phyloP scores from a whole-genome alignment of 2,797 vertebrate species.

The Gymnothorax reevesii region DNA sequence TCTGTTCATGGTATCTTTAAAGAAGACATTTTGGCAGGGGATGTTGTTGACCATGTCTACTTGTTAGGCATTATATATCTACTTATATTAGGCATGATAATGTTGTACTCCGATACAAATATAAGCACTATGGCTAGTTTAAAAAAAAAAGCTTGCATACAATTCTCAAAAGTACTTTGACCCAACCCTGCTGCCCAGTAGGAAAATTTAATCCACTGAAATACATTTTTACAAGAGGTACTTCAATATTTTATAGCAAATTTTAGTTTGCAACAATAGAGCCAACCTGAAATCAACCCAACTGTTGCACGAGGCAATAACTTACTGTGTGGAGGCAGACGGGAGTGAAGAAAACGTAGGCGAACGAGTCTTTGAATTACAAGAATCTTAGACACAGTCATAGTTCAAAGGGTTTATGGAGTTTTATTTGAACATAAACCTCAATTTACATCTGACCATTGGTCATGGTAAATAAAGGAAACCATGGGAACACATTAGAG shows the following conservation, averaged over 20 bases:
- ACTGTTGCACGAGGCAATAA: not conserved
- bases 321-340: not conserved
- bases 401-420: not conserved
- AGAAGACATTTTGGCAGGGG: no score
- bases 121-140: no score
- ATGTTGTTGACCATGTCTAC: no score
- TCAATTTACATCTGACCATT: conserved; percentile 22
- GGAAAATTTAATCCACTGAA: not conserved
- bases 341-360: not conserved
- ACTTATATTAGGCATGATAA: no score
- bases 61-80: no score
- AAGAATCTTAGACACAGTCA: conserved; percentile 13
- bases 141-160: no score
- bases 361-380: not conserved
- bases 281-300: not conserved
- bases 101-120: no score
- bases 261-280: not conserved
- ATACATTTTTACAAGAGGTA: not conserved
- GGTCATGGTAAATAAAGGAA: not conserved
- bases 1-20: no score
- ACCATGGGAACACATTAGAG: not conserved
- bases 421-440: conserved; percentile 17
- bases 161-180: not conserved
- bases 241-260: not conserved
- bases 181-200: not conserved